Percentiles rank a stretch among this genome's conserved stretches.
Evolutionary conservation across 2,113 vertebrate genomes (phyloP).

Genomic region (Dipodomys ordii): DNA sequence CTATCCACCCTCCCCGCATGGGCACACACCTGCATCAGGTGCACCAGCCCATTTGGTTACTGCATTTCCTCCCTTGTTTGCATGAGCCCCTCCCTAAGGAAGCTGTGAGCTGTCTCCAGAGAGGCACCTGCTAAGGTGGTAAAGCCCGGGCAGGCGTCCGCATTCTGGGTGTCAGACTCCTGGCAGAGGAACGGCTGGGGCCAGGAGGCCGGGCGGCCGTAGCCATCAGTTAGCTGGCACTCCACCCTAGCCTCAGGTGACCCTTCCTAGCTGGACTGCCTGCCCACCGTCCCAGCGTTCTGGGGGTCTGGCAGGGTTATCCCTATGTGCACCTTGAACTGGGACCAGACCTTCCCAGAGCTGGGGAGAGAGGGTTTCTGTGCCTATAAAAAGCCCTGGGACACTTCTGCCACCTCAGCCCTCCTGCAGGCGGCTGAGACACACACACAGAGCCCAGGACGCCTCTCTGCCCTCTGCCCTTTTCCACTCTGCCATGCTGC

Average conservation of each 20-base stretch:
- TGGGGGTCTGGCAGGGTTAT: not conserved
- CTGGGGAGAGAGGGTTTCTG: not conserved
- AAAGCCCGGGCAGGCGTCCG: not conserved
- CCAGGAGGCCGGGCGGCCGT: not conserved
- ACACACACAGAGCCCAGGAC: not conserved
- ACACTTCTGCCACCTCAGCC: rapidly evolving
- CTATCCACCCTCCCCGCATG: not conserved
- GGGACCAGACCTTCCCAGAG: not conserved
- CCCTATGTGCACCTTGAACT: not conserved
- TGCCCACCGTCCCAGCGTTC: not conserved
- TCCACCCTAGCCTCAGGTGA: too few relatives aligned
- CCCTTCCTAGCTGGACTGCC: not conserved
- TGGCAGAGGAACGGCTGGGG: not conserved
- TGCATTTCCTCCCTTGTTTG: constrained; percentile 38
- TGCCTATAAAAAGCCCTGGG: not conserved
- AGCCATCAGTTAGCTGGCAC: too few relatives aligned
- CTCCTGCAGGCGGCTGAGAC: not conserved
- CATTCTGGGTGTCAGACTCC: not conserved
- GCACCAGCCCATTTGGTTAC: constrained; percentile 5
- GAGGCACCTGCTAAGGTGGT: not conserved
- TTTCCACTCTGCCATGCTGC: not conserved
- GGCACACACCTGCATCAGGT: not conserved
- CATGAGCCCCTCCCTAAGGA: not conserved
- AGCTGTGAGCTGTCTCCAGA: not conserved
- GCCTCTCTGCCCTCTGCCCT: not conserved